These are phyloP conservation scores for Mormyrus lacerda DNA, from an alignment of 2,113 vertebrate species.

Conservation along the genomic window DNA sequence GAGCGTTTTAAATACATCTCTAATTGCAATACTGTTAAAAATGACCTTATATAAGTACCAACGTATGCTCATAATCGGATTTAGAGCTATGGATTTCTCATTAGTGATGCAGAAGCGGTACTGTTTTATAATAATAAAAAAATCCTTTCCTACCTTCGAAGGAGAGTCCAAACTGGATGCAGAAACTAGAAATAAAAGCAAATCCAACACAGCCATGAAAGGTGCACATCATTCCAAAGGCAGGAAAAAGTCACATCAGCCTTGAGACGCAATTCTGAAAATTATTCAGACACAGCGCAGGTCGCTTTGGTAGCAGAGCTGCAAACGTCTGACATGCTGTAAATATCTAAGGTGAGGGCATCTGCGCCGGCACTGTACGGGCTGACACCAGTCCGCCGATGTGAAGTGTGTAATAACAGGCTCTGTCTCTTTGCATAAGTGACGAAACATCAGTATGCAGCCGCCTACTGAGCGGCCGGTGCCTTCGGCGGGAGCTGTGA, in stretches of 20 bases:
- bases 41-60: not conserved
- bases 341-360: slow-evolving; percentile 21
- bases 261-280: slow-evolving; percentile 26
- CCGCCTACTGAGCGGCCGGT: slow-evolving; percentile 21
- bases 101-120: not conserved
- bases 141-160: slow-evolving; percentile 56
- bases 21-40: not conserved
- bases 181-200: slow-evolving; percentile 60
- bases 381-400: slow-evolving; percentile 37
- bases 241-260: slow-evolving; percentile 34
- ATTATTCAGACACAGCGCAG: slow-evolving; percentile 41
- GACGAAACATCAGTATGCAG: slow-evolving; percentile 34
- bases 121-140: not conserved
- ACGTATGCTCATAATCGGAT: not conserved
- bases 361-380: slow-evolving; percentile 19
- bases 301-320: slow-evolving; percentile 26
- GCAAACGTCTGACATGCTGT: slow-evolving; percentile 51
- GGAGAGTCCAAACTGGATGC: slow-evolving; percentile 58
- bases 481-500: not conserved
- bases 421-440: slow-evolving; percentile 22
- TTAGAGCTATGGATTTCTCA: not conserved
- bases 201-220: slow-evolving; percentile 64
- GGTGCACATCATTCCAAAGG: slow-evolving; percentile 62
- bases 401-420: slow-evolving; percentile 35
- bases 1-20: not conserved